Conservation (phyloP, 2,113 vertebrate genomes). For the Pterophyllum scalare region DNA sequence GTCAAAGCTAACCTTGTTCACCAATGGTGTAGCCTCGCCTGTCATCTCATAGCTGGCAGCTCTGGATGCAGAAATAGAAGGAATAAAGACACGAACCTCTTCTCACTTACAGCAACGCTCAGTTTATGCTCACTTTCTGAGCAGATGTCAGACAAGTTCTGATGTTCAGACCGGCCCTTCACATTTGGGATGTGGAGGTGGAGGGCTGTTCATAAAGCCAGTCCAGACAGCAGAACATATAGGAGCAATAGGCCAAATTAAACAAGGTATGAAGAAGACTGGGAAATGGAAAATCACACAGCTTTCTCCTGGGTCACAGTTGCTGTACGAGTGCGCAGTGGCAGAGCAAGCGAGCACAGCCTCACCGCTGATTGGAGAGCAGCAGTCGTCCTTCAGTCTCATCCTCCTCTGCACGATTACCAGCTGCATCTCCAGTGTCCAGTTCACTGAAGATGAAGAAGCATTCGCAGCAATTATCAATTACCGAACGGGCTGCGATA, state of each 20-base stretch:
- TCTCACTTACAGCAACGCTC: conserved; percentile 8
- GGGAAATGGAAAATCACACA: conserved; percentile 3
- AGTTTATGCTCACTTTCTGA: conserved; percentile 9
- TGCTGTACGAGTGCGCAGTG: neutral
- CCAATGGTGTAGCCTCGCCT: neutral
- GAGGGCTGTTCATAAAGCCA: conserved; percentile 19
- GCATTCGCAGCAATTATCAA: neutral
- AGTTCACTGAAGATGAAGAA: neutral
- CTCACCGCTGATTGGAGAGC: conserved; percentile 30
- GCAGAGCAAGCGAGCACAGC: neutral
- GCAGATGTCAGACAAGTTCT: conserved; percentile 9
- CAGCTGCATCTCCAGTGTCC: neutral
- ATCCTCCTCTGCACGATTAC: neutral
- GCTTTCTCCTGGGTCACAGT: conserved; percentile 5
- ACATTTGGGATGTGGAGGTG: neutral
- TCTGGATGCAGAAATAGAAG: conserved; percentile 52
- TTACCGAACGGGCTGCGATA: neutral
- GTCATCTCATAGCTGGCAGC: conserved; percentile 3
- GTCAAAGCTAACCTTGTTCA: conserved; percentile 14
- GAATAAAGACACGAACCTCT: conserved; percentile 18
- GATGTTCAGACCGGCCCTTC: conserved; percentile 20
- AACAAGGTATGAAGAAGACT: conserved; percentile 3
- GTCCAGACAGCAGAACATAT: conserved; percentile 23
- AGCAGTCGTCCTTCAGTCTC: conserved; percentile 10
- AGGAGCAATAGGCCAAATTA: conserved; percentile 15